Evolutionary conservation across 2,888 invertebrate species (phyloP), one percentile per base, ranked within the genome.

Genomic region (Plebejus argus): DNA sequence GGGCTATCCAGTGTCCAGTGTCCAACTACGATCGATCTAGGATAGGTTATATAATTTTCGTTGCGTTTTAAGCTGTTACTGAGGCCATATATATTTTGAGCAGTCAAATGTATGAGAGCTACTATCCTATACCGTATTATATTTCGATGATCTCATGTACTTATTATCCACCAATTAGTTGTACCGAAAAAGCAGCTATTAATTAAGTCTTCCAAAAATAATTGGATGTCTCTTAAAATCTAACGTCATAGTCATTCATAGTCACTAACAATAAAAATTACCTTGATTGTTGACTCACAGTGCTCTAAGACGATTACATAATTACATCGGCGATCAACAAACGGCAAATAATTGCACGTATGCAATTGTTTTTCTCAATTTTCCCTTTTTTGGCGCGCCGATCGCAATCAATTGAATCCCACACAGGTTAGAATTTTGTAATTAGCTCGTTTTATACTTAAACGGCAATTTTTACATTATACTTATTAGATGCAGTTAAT

Each of bases 271-370:
- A 35, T 8, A 39, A 20, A n/a, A 39, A 71, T 70, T 35, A 71
- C 35, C 35, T 39, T 39, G 35, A 39, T 39, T 15, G 53, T 74
- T 74, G 33, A 33, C 74, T 49, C 74, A 74, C 49, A 49, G 10
- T 45, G 45, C 39, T 23, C 28, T 45, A 23, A 5, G 15, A 10
- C 20, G 45, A 20, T 74, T 74, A 74, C 74, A 53, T 74, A 49
- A 71, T n/a, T 70, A 12, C 20, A 39, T 71, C 35, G 71, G 39
- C 71, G n/a, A 39, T 5, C 39, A 71, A 39, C 49, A 49, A 49
- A 74, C 53, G 23, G 74, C 28, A 74, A 74, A 74, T 74, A 53
- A 74, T 74, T 74, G 74, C 74, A 74, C 23, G 28, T 72, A 72
- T 72, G 45, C 49, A 20, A 74, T 49, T 45, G 45, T 49, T 72